Evolutionary conservation across 2,113 vertebrate species (phyloP).

Genomic region (Barbus barbus): DNA sequence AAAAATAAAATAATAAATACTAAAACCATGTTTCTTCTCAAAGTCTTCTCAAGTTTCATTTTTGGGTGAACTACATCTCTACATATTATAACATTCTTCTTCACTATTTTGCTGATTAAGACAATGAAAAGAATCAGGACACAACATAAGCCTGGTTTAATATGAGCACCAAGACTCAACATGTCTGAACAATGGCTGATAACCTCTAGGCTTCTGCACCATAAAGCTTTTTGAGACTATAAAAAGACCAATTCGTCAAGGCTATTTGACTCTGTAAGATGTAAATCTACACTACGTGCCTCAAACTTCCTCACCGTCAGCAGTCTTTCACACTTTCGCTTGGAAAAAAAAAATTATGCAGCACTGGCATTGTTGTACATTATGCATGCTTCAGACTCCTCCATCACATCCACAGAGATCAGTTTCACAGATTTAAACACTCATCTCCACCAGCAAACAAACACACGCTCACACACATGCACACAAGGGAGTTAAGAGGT

Average conservation of each 20-base stretch:
- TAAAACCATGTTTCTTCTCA: background rate
- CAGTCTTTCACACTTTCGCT: constrained; percentile 15
- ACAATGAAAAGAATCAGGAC: background rate
- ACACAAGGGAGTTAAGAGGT: constrained; percentile 26
- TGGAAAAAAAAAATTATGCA: background rate
- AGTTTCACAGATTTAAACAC: constrained; percentile 34
- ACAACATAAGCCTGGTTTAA: background rate
- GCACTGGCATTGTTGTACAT: background rate
- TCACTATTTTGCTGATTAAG: background rate
- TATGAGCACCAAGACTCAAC: background rate
- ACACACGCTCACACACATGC: constrained; percentile 9
- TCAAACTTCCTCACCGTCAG: constrained; percentile 2
- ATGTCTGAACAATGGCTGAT: background rate
- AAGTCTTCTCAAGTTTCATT: background rate
- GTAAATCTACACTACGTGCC: constrained; percentile 13
- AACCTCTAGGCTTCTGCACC: background rate
- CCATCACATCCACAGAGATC: constrained; percentile 15
- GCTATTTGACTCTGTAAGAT: constrained; percentile 12
- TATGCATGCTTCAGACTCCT: constrained; percentile 29
- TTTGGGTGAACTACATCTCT: background rate
- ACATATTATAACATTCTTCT: no score
- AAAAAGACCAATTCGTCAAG: constrained; percentile 8
- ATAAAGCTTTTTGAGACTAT: background rate
- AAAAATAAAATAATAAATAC: background rate
- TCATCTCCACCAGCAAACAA: constrained; percentile 15